Evolutionary conservation across 2,797 vertebrate genomes (phyloP).

Genomic region (Spea hammondii): DNA sequence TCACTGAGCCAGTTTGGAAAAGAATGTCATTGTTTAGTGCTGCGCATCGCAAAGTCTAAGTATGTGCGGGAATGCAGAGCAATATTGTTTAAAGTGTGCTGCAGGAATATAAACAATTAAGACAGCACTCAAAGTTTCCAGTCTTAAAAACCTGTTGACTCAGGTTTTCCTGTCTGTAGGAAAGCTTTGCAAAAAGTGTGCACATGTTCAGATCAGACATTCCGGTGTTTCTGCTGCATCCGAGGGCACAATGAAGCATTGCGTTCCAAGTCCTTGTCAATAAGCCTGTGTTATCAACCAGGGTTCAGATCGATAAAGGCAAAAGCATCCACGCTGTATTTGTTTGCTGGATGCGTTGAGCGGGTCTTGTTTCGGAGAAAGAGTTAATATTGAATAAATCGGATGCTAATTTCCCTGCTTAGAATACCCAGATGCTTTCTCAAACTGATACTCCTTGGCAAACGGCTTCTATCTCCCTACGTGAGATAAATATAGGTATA

Average conservation of each 20-base stretch:
- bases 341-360: not conserved
- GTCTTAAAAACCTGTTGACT: constrained; percentile 79
- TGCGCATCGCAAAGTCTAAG: constrained; percentile 71
- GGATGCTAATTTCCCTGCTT: constrained; percentile 12
- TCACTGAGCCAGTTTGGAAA: constrained; percentile 69
- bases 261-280: constrained; percentile 51
- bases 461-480: constrained; percentile 20
- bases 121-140: constrained; percentile 76
- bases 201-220: constrained; percentile 62
- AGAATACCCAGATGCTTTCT: constrained; percentile 32
- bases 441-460: constrained; percentile 33
- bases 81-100: constrained; percentile 78
- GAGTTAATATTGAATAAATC: constrained; percentile 5
- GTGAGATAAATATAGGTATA: constrained; percentile 40
- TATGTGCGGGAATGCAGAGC: constrained; percentile 72
- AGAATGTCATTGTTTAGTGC: constrained; percentile 74
- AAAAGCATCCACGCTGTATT: not conserved
- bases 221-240: constrained; percentile 57
- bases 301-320: constrained; percentile 1
- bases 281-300: constrained; percentile 41
- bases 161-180: constrained; percentile 72
- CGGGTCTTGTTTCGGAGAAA: constrained; percentile 5
- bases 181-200: constrained; percentile 63
- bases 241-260: constrained; percentile 53
- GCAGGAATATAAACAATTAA: constrained; percentile 75